These are phyloP conservation scores for Pammene aurita DNA, from an alignment of 2,888 invertebrate species.

Conservation along the genomic window DNA sequence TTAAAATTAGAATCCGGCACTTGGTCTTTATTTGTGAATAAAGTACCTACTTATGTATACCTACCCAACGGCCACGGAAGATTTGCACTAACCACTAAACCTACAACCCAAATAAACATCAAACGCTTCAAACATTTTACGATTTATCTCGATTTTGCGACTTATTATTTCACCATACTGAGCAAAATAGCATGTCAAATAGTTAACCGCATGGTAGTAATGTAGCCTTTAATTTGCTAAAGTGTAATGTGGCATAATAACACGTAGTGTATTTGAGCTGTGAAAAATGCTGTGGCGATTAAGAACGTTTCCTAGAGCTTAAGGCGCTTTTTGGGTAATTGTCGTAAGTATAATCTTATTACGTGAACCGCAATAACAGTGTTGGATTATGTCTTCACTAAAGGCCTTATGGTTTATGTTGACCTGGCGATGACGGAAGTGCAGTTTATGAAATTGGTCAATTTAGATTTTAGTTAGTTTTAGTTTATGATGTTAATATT, in stretches of 20 bases:
- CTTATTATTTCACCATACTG: not conserved
- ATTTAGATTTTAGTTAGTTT: no score
- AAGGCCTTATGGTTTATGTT: constrained; percentile 9
- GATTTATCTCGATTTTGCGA: not conserved
- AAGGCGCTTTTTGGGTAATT: constrained; percentile 41
- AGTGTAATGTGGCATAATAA: constrained; percentile 45
- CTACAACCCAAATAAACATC: constrained; percentile 14
- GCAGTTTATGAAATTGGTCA: no score
- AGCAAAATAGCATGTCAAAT: constrained; percentile 9
- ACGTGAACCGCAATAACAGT: constrained; percentile 32
- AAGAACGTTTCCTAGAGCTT: constrained; percentile 43
- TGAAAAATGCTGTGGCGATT: constrained; percentile 46
- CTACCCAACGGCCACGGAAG: not conserved
- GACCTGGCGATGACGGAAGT: constrained; percentile 8
- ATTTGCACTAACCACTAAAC: constrained; percentile 19
- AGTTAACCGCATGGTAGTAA: not conserved
- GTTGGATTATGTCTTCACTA: constrained; percentile 22
- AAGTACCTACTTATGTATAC: not conserved
- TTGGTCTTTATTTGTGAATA: not conserved
- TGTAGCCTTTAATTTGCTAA: constrained; percentile 43
- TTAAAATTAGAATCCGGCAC: no score
- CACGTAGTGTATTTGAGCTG: constrained; percentile 36
- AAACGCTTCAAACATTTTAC: not conserved
- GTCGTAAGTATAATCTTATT: constrained; percentile 37
- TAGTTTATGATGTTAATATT: no score